Evolutionary conservation across 2,797 vertebrate species (phyloP), one percentile per base, ranked within the genome.

Genomic region (Podargus strigoides): DNA sequence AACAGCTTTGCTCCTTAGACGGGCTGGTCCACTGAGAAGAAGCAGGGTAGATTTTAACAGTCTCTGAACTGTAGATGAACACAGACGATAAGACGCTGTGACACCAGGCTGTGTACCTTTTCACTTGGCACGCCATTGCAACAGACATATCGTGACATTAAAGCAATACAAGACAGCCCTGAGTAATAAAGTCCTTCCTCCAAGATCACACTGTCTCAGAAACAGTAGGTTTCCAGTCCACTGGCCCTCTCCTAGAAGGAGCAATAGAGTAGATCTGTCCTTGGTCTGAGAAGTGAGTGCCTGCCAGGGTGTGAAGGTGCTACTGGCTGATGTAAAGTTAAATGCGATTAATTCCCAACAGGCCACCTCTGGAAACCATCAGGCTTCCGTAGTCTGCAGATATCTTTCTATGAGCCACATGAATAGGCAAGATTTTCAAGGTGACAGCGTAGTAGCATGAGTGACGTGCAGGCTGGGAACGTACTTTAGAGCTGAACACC

Each of bases 71-170:
- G 53, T 6, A 66, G 56, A 46, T 46, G 52, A 91, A 14, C 59
- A 28, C 13, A 32, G 63, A 64, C 0, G 0, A 5, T 0, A 14
- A 77, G 50, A 70, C 19, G 21, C 60, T 90, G 27, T 0, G 3
- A 60, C 49, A 78, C 24, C 46, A 60, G 53, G 23, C 52, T 10
- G 6, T 20, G 21, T 19, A 53, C 8, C 4, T 41, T 67, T 85
- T 46, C 19, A 9, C 59, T 66, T 77, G 72, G 53, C 58, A n/a
- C 0, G 0, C 26, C 4, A 6, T 30, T 5, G 3, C 56, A 77
- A 30, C 20, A 46, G 47, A n/a, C 7, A 14, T n/a, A 34, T 20
- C 52, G 75, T 85, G 64, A 91, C 72, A 70, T 83, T 95, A 70
- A 83, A 85, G 47, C 32, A 67, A 20, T 3, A 59, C 12, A 53